A percentile compares a stretch with the other conserved stretches of the same genome.
Evolutionary conservation across 2,113 vertebrate genomes (phyloP).

Genomic region (Australoheros scitulus): DNA sequence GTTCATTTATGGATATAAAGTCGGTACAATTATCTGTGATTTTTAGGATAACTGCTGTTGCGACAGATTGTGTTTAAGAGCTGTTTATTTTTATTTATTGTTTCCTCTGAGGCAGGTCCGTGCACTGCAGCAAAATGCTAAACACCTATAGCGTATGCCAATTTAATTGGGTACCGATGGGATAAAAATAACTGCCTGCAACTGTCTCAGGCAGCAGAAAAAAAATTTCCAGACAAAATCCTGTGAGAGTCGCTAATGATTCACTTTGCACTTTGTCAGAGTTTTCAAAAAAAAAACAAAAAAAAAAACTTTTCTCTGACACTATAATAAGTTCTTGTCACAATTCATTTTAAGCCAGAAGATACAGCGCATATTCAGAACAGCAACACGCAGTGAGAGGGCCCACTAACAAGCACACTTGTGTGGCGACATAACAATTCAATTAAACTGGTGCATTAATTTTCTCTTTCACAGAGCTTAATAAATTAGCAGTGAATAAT

Average conservation of each 20-base stretch:
- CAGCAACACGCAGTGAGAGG: not conserved
- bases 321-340: conserved; percentile 46
- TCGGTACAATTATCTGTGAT: not conserved
- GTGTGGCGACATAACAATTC: conserved; percentile 16
- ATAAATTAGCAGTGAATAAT: conserved; percentile 1
- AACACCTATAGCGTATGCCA: conserved; percentile 36
- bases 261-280: conserved; percentile 57
- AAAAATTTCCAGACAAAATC: conserved; percentile 19
- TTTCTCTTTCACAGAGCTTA: not conserved
- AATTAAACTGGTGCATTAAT: conserved; percentile 25
- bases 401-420: conserved; percentile 30
- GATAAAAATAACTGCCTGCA: conserved; percentile 59
- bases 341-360: conserved; percentile 34
- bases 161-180: conserved; percentile 63
- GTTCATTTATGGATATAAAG: not conserved
- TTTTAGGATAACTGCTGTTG: not conserved
- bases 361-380: not conserved
- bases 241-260: conserved; percentile 61
- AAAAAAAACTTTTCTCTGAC: conserved; percentile 26
- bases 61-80: not conserved
- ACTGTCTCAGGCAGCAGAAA: conserved; percentile 32
- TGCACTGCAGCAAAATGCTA: conserved; percentile 26
- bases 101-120: not conserved
- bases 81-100: not conserved
- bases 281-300: conserved; percentile 29